Evolutionary conservation across 2,113 vertebrate species (phyloP), one percentile per base, ranked within the genome.

Genomic region (Heterotilapia buettikoferi): DNA sequence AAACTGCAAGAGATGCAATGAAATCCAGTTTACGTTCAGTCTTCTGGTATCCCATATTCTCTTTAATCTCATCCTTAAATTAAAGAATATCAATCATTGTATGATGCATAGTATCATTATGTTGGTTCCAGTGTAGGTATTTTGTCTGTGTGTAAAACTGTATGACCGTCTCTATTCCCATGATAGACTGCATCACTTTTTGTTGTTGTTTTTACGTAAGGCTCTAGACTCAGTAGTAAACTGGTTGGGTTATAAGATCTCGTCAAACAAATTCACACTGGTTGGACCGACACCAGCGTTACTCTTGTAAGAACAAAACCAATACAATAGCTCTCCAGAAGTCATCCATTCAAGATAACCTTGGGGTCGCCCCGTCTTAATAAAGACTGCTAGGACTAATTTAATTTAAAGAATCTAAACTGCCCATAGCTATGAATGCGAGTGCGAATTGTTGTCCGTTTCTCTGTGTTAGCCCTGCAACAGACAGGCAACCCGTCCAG

Each of bases 21-120:
- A 84, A 84, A 87, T 90, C 86, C 68, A 73, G 38, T 83, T 80
- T 66, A 56, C 54, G 88, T 84, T 43, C 71, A 66, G 47, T 43
- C 52, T 52, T 61, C 18, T 31, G 47, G 52, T 47, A 63, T 86
- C 19, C 9, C 24, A 12, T 26, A 54, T 88, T 24, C 53, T 84
- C 76, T 84, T 76, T 31, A 5, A 78, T 82, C 16, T 68, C 10
- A 26, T 38, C 21, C 29, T 82, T 43, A 53, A 53, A 26, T 80
- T 50, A 59, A 36, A 33, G 38, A 5, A 29, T 18, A 38, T 16
- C 43, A 68, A 57, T 29, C 26, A 53, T 5, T 63, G 5, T 78
- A n/a, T 19, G 87, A 84, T 53, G 36, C 21, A 33, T 13, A 9
- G 16, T 40, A n/a, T 33, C 61, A 11, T 54, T 14, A 56, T 81